Conservation (phyloP, 2,888 invertebrate species). For the Lingula anatina region DNA sequence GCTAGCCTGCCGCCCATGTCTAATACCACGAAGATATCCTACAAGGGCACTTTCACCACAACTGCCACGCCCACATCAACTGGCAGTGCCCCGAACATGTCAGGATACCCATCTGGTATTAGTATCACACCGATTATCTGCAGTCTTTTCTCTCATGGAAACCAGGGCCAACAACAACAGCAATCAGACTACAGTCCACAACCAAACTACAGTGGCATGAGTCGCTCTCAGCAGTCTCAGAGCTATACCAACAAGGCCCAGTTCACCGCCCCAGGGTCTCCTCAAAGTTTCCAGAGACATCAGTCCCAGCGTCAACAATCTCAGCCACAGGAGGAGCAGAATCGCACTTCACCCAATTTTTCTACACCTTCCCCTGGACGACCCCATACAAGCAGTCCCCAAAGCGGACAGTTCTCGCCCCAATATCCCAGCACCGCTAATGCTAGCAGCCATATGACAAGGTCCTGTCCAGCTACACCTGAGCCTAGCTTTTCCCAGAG, state of each 20-base stretch:
- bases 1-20: no score
- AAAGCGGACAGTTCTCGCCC: constrained; percentile 20
- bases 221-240: constrained; percentile 16
- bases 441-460: neutral
- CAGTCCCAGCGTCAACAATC: neutral
- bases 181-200: constrained; percentile 12
- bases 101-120: constrained; percentile 29
- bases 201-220: constrained; percentile 4
- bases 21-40: constrained; percentile 54
- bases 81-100: constrained; percentile 15
- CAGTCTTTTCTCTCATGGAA: constrained; percentile 34
- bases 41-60: constrained; percentile 70
- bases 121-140: constrained; percentile 42
- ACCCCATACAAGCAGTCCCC: constrained; percentile 8
- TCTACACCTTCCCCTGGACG: constrained; percentile 6
- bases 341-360: neutral
- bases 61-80: constrained; percentile 53
- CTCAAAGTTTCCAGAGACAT: neutral
- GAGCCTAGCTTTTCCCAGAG: constrained; percentile 14
- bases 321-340: neutral
- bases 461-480: constrained; percentile 4
- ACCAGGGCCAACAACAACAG: constrained; percentile 22
- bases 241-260: neutral
- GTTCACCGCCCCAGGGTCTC: no score
- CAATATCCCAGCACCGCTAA: constrained; percentile 32